These are phyloP conservation scores for Teleiodes luculella DNA, from an alignment of 2,888 invertebrate species.

Conservation along the genomic window DNA sequence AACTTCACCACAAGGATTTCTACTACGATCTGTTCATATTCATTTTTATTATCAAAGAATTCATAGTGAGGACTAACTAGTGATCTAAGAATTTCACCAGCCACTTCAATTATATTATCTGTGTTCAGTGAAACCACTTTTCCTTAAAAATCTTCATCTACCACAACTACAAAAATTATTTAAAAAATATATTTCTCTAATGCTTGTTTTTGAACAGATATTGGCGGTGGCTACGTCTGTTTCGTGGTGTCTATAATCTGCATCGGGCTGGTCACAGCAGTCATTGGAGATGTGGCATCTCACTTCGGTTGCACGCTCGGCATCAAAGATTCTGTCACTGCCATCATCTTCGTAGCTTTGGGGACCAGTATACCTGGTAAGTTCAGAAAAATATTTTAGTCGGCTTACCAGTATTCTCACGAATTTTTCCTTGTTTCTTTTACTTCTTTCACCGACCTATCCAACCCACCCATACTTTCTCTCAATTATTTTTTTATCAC, in stretches of 20 bases:
- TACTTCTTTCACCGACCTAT: no score
- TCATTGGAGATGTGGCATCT: constrained; percentile 98
- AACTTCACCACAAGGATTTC: no score
- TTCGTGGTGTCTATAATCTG: constrained; percentile 94
- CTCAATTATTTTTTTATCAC: no score
- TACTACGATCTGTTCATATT: no score
- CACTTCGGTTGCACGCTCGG: constrained; percentile 99
- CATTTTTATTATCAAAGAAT: no score
- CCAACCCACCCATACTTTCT: no score
- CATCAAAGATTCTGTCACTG: constrained; percentile 97
- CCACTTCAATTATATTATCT: no score
- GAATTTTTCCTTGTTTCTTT: no score
- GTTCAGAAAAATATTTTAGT: no score
- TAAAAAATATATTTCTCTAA: not conserved
- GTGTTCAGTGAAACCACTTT: not conserved
- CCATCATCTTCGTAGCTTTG: constrained; percentile 97
- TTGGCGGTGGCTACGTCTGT: constrained; percentile 96
- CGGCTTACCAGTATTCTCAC: no score
- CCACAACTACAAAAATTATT: not conserved
- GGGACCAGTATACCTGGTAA: constrained; percentile 99
- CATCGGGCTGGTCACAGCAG: constrained; percentile 96
- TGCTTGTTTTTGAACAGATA: constrained; percentile 79
- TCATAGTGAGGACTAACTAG: no score
- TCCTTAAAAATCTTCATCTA: not conserved
- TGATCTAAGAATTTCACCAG: no score